Conservation (phyloP, 2,888 invertebrate species). For the Asteroscopus sphinx region DNA sequence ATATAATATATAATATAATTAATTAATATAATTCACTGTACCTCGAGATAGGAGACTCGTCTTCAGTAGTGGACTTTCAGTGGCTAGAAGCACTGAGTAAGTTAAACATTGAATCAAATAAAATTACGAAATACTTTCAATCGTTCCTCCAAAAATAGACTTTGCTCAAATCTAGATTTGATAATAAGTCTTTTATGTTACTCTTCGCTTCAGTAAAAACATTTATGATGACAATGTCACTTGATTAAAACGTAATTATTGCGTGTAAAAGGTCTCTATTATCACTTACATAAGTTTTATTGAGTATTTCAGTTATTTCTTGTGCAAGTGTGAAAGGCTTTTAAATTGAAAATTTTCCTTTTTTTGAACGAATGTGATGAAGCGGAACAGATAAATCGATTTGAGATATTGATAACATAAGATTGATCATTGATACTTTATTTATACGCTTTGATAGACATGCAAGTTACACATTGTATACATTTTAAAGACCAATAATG, state of each 20-base stretch:
- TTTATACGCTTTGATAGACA: no score
- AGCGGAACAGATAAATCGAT: conserved; percentile 19
- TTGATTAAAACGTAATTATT: conserved; percentile 27
- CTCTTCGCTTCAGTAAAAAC: conserved; percentile 20
- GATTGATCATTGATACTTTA: no score
- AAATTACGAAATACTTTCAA: conserved; percentile 6
- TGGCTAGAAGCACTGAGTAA: no score
- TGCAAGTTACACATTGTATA: no score
- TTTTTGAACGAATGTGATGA: conserved; percentile 13
- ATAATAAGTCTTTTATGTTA: conserved; percentile 16
- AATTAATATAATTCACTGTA: no score
- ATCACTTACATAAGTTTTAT: conserved; percentile 30
- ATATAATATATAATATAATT: no score
- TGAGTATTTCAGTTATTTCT: conserved; percentile 25
- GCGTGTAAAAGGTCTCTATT: conserved; percentile 26
- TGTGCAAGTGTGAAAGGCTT: conserved; percentile 24
- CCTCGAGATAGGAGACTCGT: no score
- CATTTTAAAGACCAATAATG: no score
- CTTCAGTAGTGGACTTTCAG: no score
- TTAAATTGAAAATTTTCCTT: conserved; percentile 2
- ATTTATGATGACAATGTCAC: conserved; percentile 22
- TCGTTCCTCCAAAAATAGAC: conserved; percentile 13
- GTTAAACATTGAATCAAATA: conserved; percentile 7
- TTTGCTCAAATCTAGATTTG: conserved; percentile 9
- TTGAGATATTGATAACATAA: conserved; percentile 1